Percentiles rank a stretch among this genome's conserved stretches.
Conservation (phyloP, 2,797 vertebrate species). For the Sciurus carolinensis region DNA sequence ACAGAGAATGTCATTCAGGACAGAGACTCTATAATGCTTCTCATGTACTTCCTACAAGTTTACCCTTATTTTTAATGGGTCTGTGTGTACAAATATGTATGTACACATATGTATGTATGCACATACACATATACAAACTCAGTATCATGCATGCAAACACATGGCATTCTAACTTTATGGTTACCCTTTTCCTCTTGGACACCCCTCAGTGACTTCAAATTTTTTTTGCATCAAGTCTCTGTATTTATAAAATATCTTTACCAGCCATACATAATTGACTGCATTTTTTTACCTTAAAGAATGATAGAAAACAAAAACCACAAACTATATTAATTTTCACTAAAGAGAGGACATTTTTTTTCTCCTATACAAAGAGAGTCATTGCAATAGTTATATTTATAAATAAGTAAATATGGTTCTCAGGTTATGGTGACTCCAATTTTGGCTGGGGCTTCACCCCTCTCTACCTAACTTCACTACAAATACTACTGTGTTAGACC, state of each 20-base stretch:
- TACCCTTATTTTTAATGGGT: neutral
- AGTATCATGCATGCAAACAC: neutral
- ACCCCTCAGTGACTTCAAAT: neutral
- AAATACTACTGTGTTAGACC: neutral
- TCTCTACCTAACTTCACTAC: neutral
- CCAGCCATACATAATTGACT: neutral
- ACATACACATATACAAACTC: neutral
- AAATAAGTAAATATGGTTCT: neutral
- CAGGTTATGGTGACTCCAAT: neutral
- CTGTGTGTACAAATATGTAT: neutral
- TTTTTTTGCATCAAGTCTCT: neutral
- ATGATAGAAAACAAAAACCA: neutral
- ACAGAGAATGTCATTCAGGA: neutral
- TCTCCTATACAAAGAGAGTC: neutral
- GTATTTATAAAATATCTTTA: neutral
- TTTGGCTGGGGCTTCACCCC: too few species aligned
- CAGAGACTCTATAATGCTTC: neutral
- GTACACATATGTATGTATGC: neutral
- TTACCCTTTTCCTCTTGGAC: neutral
- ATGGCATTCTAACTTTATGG: neutral
- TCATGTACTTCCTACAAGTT: neutral
- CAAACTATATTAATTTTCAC: neutral
- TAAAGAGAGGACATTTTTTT: neutral
- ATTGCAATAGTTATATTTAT: neutral
- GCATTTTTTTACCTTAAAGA: neutral